Evolutionary conservation across 2,113 vertebrate genomes (phyloP), one percentile per base, ranked within the genome.

Genomic region (Argyrosomus japonicus): DNA sequence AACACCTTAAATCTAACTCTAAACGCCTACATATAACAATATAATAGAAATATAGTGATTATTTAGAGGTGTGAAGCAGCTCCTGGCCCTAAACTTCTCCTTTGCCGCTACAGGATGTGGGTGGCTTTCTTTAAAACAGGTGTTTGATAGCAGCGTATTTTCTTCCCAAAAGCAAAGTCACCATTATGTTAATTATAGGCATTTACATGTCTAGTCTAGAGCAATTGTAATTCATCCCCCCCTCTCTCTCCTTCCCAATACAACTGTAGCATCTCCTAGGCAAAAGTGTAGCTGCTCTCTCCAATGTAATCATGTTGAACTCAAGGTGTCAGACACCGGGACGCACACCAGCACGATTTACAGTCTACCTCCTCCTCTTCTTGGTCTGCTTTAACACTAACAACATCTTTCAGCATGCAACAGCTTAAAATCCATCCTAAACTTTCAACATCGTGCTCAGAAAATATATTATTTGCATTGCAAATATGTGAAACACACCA

Each of bases 121-220:
- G 87, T 50, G 77, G 75, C 50, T 91, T 40, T 79, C 54, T 73
- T 72, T 78, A 67, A 81, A 91, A 86, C 92, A 94, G 90, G 88
- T 94, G 89, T 89, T 87, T 84, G 77, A 88, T 86, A 53, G 43
- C 77, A 62, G 23, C 54, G 74, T 75, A 53, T 88, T 75, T 67
- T 68, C 67, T 76, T 80, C 56, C 50, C 17, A 12, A 53, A 68
- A 83, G 85, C 84, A 84, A 72, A 87, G 83, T 87, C 53, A 27
- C 54, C 82, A 87, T 92, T 89, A 91, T 90, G 69, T 83, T 94
- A 94, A 95, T 95, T 93, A 92, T 75, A 93, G 85, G 82, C 45
- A 94, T 93, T 93, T 91, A 63, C 86, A 73, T 62, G 90, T 93
- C 92, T 90, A 27, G 86, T 87, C 84, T 70, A 50, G 74, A 85